Percentiles rank a stretch among this genome's conserved stretches.
Conservation (phyloP, 2,797 vertebrate genomes). For the Iguana delicatissima region DNA sequence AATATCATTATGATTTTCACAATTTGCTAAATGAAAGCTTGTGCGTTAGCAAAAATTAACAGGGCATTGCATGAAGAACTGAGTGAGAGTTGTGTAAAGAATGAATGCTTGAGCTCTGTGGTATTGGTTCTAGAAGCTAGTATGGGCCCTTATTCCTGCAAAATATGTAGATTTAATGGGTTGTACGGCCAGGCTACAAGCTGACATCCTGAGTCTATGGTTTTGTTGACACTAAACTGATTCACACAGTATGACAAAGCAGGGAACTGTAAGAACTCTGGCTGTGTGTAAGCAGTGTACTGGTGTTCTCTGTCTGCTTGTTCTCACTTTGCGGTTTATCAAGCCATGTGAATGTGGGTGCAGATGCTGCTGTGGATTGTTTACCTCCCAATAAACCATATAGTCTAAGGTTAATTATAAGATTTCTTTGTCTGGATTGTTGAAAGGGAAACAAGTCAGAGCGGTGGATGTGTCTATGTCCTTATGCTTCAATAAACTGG, state of each 20-base stretch:
- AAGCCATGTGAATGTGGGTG: too few species aligned
- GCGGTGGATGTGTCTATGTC: too few species aligned
- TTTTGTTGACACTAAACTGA: too few species aligned
- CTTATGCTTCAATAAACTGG: too few species aligned
- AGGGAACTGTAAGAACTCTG: background rate
- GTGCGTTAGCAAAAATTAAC: constrained; percentile 16
- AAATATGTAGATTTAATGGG: background rate
- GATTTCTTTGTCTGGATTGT: too few species aligned
- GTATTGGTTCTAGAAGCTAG: background rate
- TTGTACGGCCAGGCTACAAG: background rate
- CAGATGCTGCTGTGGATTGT: too few species aligned
- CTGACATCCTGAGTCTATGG: background rate
- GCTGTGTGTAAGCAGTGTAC: too few species aligned
- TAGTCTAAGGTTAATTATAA: too few species aligned
- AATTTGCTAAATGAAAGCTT: constrained; percentile 2
- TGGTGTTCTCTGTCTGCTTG: too few species aligned
- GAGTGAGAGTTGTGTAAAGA: background rate
- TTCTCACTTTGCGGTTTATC: too few species aligned
- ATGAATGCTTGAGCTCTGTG: background rate
- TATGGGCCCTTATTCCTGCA: background rate
- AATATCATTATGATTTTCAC: background rate
- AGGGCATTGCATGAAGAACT: background rate
- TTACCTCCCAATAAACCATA: too few species aligned
- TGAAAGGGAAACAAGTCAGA: too few species aligned
- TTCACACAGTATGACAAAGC: background rate